Conservation (phyloP, 2,113 vertebrate genomes). For the Bettongia penicillata region DNA sequence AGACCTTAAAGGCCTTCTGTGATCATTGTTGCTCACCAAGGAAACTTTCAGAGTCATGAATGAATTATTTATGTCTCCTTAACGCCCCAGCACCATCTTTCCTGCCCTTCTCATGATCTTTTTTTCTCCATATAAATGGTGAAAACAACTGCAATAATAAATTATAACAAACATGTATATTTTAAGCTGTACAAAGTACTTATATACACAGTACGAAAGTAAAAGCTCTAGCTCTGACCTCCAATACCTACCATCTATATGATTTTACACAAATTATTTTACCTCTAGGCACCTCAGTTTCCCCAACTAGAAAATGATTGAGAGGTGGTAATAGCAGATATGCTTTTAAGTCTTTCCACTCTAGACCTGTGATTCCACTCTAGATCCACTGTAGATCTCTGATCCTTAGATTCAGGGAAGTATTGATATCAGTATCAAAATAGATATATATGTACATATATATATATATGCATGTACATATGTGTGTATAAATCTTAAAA, state of each 20-base stretch:
- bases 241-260: not conserved
- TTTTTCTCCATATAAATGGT: not conserved
- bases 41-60: not conserved
- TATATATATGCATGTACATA: not conserved
- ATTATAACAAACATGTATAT: not conserved
- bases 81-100: not conserved
- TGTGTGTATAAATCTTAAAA: not conserved
- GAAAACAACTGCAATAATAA: not conserved
- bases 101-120: not conserved
- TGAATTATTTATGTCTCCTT: not conserved
- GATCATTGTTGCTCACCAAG: not conserved
- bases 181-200: not conserved
- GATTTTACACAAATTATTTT: not conserved
- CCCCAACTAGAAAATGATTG: not conserved
- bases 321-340: not conserved
- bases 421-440: not conserved
- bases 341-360: not conserved
- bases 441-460: not conserved
- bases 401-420: not conserved
- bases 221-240: not conserved
- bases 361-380: not conserved
- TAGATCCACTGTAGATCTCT: not conserved
- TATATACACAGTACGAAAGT: not conserved
- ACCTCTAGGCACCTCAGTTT: not conserved
- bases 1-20: not conserved